These are phyloP conservation scores for Rhagonycha lutea DNA, from an alignment of 2,888 invertebrate species.

Conservation along the genomic window DNA sequence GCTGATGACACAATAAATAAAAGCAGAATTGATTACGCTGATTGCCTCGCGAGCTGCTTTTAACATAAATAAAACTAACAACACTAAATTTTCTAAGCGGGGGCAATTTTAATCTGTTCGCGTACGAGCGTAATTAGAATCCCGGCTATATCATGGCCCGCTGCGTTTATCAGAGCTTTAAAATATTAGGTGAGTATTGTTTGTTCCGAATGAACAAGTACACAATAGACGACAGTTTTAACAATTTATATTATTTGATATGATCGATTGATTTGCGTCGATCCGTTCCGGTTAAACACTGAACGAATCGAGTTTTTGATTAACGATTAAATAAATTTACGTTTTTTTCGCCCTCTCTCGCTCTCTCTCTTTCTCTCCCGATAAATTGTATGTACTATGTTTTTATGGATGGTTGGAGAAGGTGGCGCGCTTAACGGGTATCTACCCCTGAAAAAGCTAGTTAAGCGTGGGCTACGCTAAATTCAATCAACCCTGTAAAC, in stretches of 20 bases:
- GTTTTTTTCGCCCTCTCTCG: constrained; percentile 34
- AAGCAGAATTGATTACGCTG: constrained; percentile 56
- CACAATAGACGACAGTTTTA: background rate
- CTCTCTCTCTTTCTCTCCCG: background rate
- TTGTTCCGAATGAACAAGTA: constrained; percentile 45
- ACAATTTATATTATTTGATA: constrained; percentile 4
- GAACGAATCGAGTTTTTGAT: constrained; percentile 36
- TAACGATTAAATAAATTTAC: constrained; percentile 35
- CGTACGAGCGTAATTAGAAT: constrained; percentile 40
- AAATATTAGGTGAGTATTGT: constrained; percentile 44
- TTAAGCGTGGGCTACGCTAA: constrained; percentile 40
- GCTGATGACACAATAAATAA: constrained; percentile 48
- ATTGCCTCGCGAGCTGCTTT: constrained; percentile 53
- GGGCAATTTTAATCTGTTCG: constrained; percentile 52
- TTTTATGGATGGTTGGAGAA: constrained; percentile 39
- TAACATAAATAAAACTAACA: constrained; percentile 53
- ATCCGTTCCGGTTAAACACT: constrained; percentile 31
- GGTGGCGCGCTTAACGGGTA: constrained; percentile 32
- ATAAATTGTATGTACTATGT: constrained; percentile 20
- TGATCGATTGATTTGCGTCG: constrained; percentile 37
- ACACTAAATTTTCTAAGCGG: constrained; percentile 48
- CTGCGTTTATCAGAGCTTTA: constrained; percentile 45
- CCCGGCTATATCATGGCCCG: constrained; percentile 32
- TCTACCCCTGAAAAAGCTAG: constrained; percentile 39
- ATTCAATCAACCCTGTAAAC: constrained; percentile 55